Base-by-base conservation (phyloP, 2,113 vertebrate genomes). In the Motacilla alba region DNA sequence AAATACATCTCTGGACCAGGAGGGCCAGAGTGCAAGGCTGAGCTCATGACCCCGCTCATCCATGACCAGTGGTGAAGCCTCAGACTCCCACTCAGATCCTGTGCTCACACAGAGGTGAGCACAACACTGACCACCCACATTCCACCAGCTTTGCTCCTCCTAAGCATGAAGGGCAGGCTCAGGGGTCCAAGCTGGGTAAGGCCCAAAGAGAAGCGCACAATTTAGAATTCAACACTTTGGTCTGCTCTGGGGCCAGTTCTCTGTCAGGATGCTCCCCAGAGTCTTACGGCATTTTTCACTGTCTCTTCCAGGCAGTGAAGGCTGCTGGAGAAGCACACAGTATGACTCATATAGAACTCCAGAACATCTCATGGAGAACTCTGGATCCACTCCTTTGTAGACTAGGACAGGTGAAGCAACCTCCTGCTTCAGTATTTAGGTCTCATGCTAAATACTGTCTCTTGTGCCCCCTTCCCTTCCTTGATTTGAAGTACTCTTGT, bases 331-430 rank as follows among this genome's bases (percentile, higher is more conserved):
- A 76, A 93, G 43, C 21, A 64, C 24, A 62, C 2, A 0, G 0
- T 10, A 31, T 0, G 1, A 31, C 16, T 66, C 21, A 39, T 4
- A 2, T 1, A 69, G 39, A 33, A 52, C 20, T 58, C 67, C 15
- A 47, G 39, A 64, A 78, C 0, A 0, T 62, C 64, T 90, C 28
- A 50, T 4, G 3, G 23, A 62, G 35, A 39, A 56, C 35, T 53
- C 55, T 21, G 44, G 17, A 52, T 47, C 35, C 43, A 50, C 24
- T 67, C 18, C 22, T 70, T 30, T 37, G 26, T 41, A 63, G 47
- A 63, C 20, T 60, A 80, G 41, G 13, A 23, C 13, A 78, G 39
- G 43, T 39, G 47, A 77, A 63, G 33, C n/a, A 81, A 72, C 13
- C 3, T 83, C 41, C 19, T 30, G 19, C 31, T 33, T 35, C 37